A percentile compares a stretch with the other conserved stretches of the same genome.
Evolutionary conservation across 2,797 vertebrate species (phyloP).

Genomic region (Pterois miles): DNA sequence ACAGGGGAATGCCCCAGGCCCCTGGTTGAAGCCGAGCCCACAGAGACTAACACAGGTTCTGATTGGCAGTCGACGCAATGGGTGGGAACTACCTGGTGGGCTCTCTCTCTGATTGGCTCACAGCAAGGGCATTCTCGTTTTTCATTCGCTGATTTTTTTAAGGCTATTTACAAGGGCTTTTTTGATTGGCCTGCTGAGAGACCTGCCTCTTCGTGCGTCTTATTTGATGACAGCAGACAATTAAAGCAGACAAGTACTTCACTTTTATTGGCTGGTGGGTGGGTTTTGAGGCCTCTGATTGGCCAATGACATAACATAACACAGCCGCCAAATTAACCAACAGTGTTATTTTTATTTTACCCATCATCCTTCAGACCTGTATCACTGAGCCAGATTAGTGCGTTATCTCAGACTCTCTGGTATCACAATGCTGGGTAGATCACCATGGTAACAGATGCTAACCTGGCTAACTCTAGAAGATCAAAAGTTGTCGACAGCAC

Average conservation of each 20-base stretch:
- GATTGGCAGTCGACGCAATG: slow-evolving; percentile 45
- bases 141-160: slow-evolving; percentile 30
- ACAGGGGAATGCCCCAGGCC: slow-evolving; percentile 46
- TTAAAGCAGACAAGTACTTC: neutral
- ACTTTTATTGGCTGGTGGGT: slow-evolving; percentile 7
- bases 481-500: neutral
- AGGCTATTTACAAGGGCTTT: slow-evolving; percentile 65
- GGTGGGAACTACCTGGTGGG: slow-evolving; percentile 30
- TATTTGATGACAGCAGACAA: slow-evolving; percentile 15
- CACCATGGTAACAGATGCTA: neutral
- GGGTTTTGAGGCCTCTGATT: slow-evolving; percentile 29
- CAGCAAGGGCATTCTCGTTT: neutral
- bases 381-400: neutral
- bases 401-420: neutral
- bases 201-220: slow-evolving; percentile 28
- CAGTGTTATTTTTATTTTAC: neutral
- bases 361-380: slow-evolving; percentile 35
- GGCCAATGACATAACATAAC: slow-evolving; percentile 24
- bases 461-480: neutral
- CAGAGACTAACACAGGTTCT: slow-evolving; percentile 62
- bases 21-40: slow-evolving; percentile 75
- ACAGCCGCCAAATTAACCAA: neutral
- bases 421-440: neutral
- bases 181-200: slow-evolving; percentile 47
- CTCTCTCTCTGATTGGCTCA: slow-evolving; percentile 73